Conservation (phyloP, 2,113 vertebrate species). For the Psephotus haematonotus region DNA sequence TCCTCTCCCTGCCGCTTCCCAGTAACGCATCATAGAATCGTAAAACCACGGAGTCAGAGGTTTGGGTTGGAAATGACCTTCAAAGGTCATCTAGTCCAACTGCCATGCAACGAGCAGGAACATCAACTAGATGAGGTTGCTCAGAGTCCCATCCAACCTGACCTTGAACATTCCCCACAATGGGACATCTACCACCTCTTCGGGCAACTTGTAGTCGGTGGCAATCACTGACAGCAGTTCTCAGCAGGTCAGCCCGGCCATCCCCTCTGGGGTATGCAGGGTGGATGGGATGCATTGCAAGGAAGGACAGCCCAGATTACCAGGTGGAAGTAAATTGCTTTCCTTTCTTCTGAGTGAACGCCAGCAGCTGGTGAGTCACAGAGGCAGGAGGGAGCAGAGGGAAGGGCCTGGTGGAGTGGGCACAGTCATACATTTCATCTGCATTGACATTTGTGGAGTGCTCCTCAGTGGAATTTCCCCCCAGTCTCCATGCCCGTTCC, state of each 20-base stretch:
- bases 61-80: not conserved
- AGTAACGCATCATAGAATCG: not conserved
- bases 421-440: not conserved
- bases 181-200: not conserved
- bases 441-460: constrained; percentile 10
- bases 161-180: not conserved
- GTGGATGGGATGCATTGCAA: not conserved
- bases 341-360: not conserved
- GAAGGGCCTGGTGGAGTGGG: accelerated
- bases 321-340: not conserved
- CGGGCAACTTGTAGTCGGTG: not conserved
- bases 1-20: not conserved
- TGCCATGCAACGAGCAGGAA: accelerated
- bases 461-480: not conserved
- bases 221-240: not conserved
- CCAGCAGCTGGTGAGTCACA: accelerated
- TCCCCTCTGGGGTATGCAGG: accelerated
- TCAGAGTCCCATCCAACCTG: not conserved
- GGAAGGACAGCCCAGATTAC: not conserved
- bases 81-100: not conserved
- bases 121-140: accelerated
- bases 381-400: not conserved
- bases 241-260: accelerated
- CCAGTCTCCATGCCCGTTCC: not conserved
- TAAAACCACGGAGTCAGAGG: not conserved